Conservation (phyloP, 1,140 invertebrate species). For the Sweltsa coloradensis region DNA sequence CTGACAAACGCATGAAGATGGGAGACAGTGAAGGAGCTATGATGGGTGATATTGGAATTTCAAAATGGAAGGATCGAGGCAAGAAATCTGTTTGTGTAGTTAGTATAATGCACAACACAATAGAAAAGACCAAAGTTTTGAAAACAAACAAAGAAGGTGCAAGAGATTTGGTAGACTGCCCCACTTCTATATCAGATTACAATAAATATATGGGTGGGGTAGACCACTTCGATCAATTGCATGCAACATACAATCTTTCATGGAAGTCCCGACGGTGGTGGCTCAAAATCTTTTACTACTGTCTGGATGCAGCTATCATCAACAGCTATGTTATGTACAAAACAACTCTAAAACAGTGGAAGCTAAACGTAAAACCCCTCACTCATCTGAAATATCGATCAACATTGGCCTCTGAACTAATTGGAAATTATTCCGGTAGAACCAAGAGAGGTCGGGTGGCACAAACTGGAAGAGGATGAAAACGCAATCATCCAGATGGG, state of each 20-base stretch:
- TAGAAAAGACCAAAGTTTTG: conserved; percentile 1
- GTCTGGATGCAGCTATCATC: conserved; percentile 12
- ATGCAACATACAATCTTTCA: conserved; percentile 9
- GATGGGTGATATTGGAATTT: conserved; percentile 7
- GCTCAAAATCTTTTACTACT: conserved; percentile 13
- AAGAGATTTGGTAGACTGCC: conserved; percentile 12
- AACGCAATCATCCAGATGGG: too few species aligned
- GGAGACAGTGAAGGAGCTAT: background rate
- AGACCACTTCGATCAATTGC: conserved; percentile 16
- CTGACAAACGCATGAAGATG: conserved; percentile 11
- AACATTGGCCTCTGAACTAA: too few species aligned
- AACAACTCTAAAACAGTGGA: too few species aligned
- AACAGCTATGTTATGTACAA: conserved; percentile 12
- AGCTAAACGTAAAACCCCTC: too few species aligned
- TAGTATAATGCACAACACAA: conserved; percentile 7
- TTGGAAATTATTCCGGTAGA: too few species aligned
- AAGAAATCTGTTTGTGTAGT: conserved; percentile 11
- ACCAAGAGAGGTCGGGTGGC: too few species aligned
- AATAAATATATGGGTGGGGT: conserved; percentile 19
- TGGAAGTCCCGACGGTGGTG: conserved; percentile 15
- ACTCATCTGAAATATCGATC: too few species aligned
- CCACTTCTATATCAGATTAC: conserved; percentile 12
- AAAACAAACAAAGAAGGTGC: conserved; percentile 5
- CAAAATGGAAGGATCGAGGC: conserved; percentile 14
- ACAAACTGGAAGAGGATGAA: too few species aligned